Evolutionary conservation across 2,113 vertebrate genomes (phyloP).

Genomic region (Ramphastos sulfuratus): DNA sequence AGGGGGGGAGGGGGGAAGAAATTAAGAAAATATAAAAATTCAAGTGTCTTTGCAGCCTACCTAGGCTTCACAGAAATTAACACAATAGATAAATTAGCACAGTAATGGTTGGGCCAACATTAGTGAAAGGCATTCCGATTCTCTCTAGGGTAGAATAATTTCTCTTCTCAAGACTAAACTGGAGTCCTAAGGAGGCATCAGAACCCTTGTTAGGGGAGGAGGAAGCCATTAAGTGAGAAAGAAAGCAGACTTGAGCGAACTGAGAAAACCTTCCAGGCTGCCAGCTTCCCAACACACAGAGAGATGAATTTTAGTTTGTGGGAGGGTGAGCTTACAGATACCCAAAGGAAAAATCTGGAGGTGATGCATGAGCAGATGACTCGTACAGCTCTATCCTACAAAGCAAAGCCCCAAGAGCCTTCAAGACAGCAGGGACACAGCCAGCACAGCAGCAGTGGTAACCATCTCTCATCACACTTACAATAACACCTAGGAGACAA

Average conservation of each 20-base stretch:
- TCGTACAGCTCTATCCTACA: neutral
- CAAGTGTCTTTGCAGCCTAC: neutral
- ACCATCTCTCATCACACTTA: neutral
- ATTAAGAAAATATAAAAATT: neutral
- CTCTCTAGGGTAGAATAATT: neutral
- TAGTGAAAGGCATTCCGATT: neutral
- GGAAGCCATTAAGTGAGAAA: neutral
- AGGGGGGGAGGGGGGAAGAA: accelerated
- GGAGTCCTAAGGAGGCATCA: neutral
- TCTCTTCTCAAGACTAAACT: neutral
- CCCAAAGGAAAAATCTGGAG: neutral
- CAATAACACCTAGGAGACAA: neutral
- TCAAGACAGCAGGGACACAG: neutral
- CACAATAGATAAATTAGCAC: neutral
- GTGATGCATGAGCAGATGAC: neutral
- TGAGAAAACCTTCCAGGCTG: neutral
- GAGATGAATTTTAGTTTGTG: neutral
- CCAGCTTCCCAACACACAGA: neutral
- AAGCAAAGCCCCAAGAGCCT: neutral
- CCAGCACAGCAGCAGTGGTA: neutral
- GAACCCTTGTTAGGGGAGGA: neutral
- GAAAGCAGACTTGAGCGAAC: neutral
- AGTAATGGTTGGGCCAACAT: neutral
- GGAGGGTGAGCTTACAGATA: neutral
- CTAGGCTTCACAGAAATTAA: neutral